Evolutionary conservation across 2,797 vertebrate genomes (phyloP), one percentile per base, ranked within the genome.

Genomic region (Typhlichthys subterraneus): DNA sequence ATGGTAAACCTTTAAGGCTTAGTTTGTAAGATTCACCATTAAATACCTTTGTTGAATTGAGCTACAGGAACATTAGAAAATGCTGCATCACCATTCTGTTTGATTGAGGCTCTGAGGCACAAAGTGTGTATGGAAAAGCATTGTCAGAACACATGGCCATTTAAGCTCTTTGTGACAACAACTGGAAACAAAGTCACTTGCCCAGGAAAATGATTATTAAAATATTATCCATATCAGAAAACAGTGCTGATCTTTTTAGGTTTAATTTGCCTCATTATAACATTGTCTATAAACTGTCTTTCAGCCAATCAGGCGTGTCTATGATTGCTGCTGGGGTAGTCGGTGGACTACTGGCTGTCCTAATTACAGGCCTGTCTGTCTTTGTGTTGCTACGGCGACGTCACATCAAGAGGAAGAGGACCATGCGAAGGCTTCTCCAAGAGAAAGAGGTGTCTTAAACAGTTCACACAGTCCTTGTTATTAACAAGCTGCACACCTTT

Each of bases 361-460:
- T 99, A 5, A 76, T 97, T 12, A 78, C 96, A 0, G 89, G 79
- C 12, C 82, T 99, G 57, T 93, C 86, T 6, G 91, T 98, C 0
- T 94, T 94, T n/a, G 93, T 98, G 53, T 82, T 94, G 48, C 55
- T 98, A 54, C 92, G 98, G 11, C 90, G 97, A 29, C 95, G 95
- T 19, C 95, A 92, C 85, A 98, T 99, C 2, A 94, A 95, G 84
- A 91, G 95, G 50, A 99, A 99, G 84, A 93, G 98, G 38, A 98
- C 98, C 0, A 89, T 94, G 77, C 94, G 98, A 53, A 88, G 98
- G 56, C 88, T 99, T 57, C 94, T 99, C 42, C 96, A 98, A 82
- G 97, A 99, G 84, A 93, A 93, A 77, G 95, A 97, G 94, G 97
- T 97, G 64, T 7, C 33, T 23, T 23, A 2, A 2, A 23, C 23